phyloP scores from a whole-genome alignment of 2,888 invertebrate genomes.

The Cynaeus angustus region DNA sequence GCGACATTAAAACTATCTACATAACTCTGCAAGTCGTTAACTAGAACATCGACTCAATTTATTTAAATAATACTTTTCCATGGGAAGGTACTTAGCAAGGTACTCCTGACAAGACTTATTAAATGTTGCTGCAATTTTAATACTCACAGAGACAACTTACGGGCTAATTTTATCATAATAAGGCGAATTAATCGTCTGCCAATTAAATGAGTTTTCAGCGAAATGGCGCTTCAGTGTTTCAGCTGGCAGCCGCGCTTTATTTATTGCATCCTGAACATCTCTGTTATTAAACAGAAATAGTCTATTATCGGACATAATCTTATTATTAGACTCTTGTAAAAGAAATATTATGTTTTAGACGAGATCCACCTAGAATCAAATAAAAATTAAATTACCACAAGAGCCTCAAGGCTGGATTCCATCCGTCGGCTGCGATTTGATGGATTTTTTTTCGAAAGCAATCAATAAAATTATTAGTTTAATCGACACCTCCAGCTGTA shows the following conservation, averaged over 20 bases:
- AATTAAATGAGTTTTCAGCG: slow-evolving; percentile 51
- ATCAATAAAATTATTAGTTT: slow-evolving; percentile 47
- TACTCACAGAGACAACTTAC: slow-evolving; percentile 49
- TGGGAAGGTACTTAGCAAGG: slow-evolving; percentile 54
- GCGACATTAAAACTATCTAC: slow-evolving; percentile 49
- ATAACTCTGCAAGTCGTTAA: slow-evolving; percentile 55
- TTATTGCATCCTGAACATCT: slow-evolving; percentile 47
- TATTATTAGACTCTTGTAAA: slow-evolving; percentile 20
- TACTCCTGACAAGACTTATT: slow-evolving; percentile 54
- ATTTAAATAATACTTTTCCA: slow-evolving; percentile 56
- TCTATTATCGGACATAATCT: slow-evolving; percentile 27
- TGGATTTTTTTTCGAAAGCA: slow-evolving; percentile 44
- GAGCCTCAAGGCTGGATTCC: slow-evolving; percentile 33
- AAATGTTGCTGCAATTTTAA: slow-evolving; percentile 54
- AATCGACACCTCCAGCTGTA: slow-evolving; percentile 46
- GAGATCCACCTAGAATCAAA: slow-evolving; percentile 32
- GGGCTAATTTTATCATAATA: slow-evolving; percentile 47
- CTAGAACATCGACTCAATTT: slow-evolving; percentile 55
- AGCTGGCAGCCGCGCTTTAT: slow-evolving; percentile 17
- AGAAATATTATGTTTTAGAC: slow-evolving; percentile 28
- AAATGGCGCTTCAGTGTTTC: slow-evolving; percentile 30
- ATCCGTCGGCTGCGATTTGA: slow-evolving; percentile 39
- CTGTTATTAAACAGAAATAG: slow-evolving; percentile 41
- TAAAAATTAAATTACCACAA: slow-evolving; percentile 42
- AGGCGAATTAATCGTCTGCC: slow-evolving; percentile 51